Base-by-base conservation (phyloP, 2,797 vertebrate genomes). In the Pempheris klunzingeri region DNA sequence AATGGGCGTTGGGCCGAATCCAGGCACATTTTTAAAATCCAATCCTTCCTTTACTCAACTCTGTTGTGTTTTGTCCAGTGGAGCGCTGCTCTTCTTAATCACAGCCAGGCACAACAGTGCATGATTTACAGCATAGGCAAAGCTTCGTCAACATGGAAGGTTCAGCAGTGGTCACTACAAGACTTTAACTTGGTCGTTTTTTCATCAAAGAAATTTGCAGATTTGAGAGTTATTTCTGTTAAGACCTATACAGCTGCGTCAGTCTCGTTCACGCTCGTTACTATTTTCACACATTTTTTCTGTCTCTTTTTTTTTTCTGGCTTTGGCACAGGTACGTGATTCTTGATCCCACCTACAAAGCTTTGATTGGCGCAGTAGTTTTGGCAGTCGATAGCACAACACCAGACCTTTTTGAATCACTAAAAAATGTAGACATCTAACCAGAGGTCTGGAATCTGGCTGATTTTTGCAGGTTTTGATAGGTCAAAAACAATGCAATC, bases 281-380 rank as follows among this genome's bases (percentile, higher is more conserved):
- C 41, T 14, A 30, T 61, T 61, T 57, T 58, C 0, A 4, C 14
- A 22, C 32, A 43, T 34, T 43, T 9, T 53, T 61, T 54, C 4
- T 44, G 17, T 32, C 28, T 28, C 22, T n/a, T n/a, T n/a, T 28
- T 60, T 60, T 60, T 18, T 49, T 61, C 47, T 54, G 39, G 17
- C 30, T 54, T 22, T 26, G 7, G 39, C 38, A 44, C 22, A 60
- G 24, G 32, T 46, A 60, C 14, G 43, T 60, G 49, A 20, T 66
- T 44, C 26, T 53, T 28, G 14, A 34, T 39, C 3, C 44, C 2
- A 2, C 20, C 36, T 71, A 38, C 14, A 66, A 60, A 61, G 54
- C 30, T 67, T 61, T 41, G 20, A 55, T 60, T 66, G 24, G 55
- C 62, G 46, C 20, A 28, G 22, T 32, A 13, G 15, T n/a, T 43